Base-by-base conservation (phyloP, 2,113 vertebrate genomes). In the Vidua chalybeata region DNA sequence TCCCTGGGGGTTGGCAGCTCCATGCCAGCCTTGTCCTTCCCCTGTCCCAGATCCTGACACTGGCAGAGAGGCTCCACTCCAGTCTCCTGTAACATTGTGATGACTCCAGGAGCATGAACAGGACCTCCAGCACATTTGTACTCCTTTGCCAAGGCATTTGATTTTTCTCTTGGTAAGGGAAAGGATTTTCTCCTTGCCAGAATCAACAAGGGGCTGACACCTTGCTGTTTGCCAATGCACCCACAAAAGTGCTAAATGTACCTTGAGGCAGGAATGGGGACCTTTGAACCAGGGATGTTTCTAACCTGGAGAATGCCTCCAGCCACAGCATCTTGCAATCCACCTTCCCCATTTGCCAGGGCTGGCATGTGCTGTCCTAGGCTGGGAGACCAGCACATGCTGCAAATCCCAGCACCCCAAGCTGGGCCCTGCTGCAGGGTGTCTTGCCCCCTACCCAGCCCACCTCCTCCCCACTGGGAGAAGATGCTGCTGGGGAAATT, bases 131-230 rank as follows among this genome's bases (percentile, higher is more conserved):
- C 59, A 71, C 21, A 52, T 26, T 49, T 37, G 17, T n/a, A 17
- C 8, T 64, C 15, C 22, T 67, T 63, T 41, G 16, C 80, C 55
- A 74, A 59, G 59, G 48, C 20, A 8, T 56, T 27, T 62, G 41
- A 76, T 1, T 55, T 54, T 72, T 48, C 15, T 13, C 48, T 30
- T 1, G 3, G 26, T 55, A 43, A 31, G 20, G 59, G 35, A 74
- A 84, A 15, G 51, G 51, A 46, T 61, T 78, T 87, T 66, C n/a
- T 73, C 46, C 55, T 71, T 30, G 54, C 59, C 41, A n/a, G 45
- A 51, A n/a, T n/a, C 45, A n/a, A 62, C 48, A 33, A 0, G 0
- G 28, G 33, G 41, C 23, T 0, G 0, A 58, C 39, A 26, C 67
- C 22, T 52, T 1, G 9, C 18, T 63, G 35, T 63, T 41, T n/a